Conservation (phyloP, 2,888 invertebrate species). For the Microdon myrmicae region DNA sequence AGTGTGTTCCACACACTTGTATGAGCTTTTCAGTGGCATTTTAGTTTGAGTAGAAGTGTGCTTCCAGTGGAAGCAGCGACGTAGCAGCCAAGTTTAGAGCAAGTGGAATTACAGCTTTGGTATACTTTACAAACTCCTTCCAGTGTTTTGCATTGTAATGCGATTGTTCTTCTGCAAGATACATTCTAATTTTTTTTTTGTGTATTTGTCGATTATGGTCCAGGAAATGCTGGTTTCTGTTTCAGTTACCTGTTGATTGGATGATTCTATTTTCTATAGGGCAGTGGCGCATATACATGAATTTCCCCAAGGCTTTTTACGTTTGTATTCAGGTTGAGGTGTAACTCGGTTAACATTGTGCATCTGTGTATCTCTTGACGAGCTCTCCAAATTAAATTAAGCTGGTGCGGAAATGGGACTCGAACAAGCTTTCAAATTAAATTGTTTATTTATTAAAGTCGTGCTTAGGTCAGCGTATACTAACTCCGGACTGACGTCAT, state of each 20-base stretch:
- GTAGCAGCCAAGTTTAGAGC: slow-evolving; percentile 2
- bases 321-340: no score
- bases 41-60: slow-evolving; percentile 2
- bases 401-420: background rate
- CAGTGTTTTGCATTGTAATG: slow-evolving; percentile 1
- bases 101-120: background rate
- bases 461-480: no score
- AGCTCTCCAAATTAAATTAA: slow-evolving; percentile 10
- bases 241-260: slow-evolving; percentile 42
- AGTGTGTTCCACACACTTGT: background rate
- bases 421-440: no score
- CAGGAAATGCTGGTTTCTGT: slow-evolving; percentile 20
- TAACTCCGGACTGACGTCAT: slow-evolving; percentile 14
- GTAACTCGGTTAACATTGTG: slow-evolving; percentile 14
- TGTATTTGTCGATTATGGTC: slow-evolving; percentile 21
- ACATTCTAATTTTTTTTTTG: slow-evolving; percentile 16
- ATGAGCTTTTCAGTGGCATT: background rate
- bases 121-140: slow-evolving; percentile 9
- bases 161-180: slow-evolving; percentile 23
- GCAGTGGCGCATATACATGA: no score
- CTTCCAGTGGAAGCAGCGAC: background rate
- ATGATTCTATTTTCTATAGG: slow-evolving; percentile 3
- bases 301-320: no score
- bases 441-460: no score
- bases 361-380: no score